Conservation (phyloP, 2,888 invertebrate genomes). For the Pantelozetes paolii region DNA sequence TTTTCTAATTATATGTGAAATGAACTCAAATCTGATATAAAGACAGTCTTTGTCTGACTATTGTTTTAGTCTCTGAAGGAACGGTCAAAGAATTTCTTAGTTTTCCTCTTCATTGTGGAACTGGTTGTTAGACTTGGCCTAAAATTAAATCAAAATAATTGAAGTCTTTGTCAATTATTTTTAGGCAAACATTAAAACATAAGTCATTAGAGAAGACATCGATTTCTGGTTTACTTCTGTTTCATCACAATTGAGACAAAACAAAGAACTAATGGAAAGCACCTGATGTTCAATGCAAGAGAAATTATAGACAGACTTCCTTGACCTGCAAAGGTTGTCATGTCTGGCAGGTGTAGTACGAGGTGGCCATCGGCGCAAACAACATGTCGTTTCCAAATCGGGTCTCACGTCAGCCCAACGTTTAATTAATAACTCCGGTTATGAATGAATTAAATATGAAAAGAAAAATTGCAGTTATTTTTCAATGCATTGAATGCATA, state of each 20-base stretch:
- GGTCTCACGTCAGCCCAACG: background rate
- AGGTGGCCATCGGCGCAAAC: slow-evolving; percentile 10
- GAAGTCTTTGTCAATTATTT: background rate
- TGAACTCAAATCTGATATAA: no score
- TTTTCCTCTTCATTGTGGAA: no score
- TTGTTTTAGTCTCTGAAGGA: no score
- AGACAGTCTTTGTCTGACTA: no score
- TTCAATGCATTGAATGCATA: slow-evolving; percentile 4
- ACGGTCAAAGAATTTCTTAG: no score
- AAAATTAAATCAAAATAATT: no score
- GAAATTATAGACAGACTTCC: slow-evolving; percentile 1
- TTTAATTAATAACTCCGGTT: no score
- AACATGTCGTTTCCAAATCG: slow-evolving; percentile 3
- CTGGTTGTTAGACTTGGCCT: no score
- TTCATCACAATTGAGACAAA: slow-evolving; percentile 19
- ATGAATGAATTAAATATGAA: slow-evolving; percentile 12
- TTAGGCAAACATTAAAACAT: background rate
- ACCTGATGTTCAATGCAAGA: background rate
- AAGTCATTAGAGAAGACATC: background rate
- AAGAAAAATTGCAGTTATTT: slow-evolving; percentile 1
- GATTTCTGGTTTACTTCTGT: background rate
- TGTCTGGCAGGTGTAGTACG: slow-evolving; percentile 26
- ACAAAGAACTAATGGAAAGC: slow-evolving; percentile 23
- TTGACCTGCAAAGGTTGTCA: slow-evolving; percentile 18
- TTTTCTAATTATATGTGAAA: no score